Percentiles rank a stretch among this genome's conserved stretches.
These are phyloP conservation scores for Diorhabda sublineata DNA, from an alignment of 1,140 invertebrate species.

Conservation along the genomic window DNA sequence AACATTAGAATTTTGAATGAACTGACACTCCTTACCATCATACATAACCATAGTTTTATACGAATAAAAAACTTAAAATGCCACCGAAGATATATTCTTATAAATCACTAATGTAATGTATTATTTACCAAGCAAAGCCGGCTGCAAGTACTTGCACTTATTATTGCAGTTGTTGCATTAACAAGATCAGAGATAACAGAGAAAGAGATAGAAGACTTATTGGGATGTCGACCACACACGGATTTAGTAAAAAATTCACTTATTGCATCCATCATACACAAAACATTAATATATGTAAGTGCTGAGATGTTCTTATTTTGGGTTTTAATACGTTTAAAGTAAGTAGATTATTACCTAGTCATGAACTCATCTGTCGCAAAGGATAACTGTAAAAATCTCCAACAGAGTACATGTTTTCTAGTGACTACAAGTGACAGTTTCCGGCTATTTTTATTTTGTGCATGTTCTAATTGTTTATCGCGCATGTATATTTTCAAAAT, in stretches of 20 bases:
- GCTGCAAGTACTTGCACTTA: conserved; percentile 17
- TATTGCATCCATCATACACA: conserved; percentile 9
- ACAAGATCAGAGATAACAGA: conserved; percentile 13
- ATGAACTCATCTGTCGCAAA: no score
- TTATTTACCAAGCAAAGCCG: conserved; percentile 14
- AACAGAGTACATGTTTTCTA: no score
- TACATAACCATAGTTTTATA: conserved; percentile 1
- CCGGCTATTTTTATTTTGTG: no score
- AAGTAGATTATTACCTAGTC: not conserved
- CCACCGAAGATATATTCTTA: conserved; percentile 16
- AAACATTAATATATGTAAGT: not conserved
- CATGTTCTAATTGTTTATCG: no score
- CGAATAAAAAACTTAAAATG: not conserved
- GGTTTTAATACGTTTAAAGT: not conserved
- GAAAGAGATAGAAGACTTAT: conserved; percentile 1
- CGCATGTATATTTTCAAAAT: no score
- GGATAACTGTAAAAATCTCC: no score
- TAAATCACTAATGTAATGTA: conserved; percentile 20
- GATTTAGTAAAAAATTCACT: conserved; percentile 5
- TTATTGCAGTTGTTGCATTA: conserved; percentile 16
- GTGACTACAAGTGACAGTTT: no score
- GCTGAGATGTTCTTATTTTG: not conserved
- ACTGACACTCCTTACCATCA: not conserved
- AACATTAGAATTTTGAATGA: not conserved
- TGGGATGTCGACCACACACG: conserved; percentile 16